Evolutionary conservation across 2,888 invertebrate species (phyloP), one percentile per base, ranked within the genome.

Genomic region (Magallana nippona): DNA sequence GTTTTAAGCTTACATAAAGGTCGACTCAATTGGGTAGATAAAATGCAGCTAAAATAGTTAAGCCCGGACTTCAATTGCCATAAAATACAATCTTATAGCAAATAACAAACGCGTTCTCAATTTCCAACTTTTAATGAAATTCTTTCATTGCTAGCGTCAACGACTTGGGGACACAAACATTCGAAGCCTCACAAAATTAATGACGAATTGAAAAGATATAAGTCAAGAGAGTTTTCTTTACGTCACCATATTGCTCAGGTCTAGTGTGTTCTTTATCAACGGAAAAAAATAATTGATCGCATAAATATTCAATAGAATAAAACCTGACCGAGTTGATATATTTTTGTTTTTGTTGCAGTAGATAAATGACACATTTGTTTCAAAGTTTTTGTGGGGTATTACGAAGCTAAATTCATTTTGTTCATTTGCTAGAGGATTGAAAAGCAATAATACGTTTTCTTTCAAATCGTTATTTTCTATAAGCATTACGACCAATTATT

Each of bases 121-220:
- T 71, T 71, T 71, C 71, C 71, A 11, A 60, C 27, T 71, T 71
- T 71, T 71, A 15, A 71, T 71, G 71, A 71, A 71, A 71, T 71
- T 71, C 71, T 71, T 71, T 71, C 71, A 71, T 71, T 71, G 71
- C 71, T 71, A 71, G 32, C 71, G 71, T 71, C 71, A 71, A 71
- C 15, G 5, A 63, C 63, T 19, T 19, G 19, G 60, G n/a, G 60
- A 60, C 19, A 60, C 27, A 63, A 15, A 11, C 71, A 10, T 22
- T 27, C 27, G 71, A 71, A 27, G 22, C 32, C 60, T 44, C 71
- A 15, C 2, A 71, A 27, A 71, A 71, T 71, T 71, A 71, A 71
- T 71, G 71, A 71, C 19, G n/a, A 19, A 60, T 60, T 60, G 60
- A 60, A 17, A 44, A 60, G n/a, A 60, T 71, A 27, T 22, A 15